Evolutionary conservation across 2,113 vertebrate genomes (phyloP).

Genomic region (Eleginops maclovinus): DNA sequence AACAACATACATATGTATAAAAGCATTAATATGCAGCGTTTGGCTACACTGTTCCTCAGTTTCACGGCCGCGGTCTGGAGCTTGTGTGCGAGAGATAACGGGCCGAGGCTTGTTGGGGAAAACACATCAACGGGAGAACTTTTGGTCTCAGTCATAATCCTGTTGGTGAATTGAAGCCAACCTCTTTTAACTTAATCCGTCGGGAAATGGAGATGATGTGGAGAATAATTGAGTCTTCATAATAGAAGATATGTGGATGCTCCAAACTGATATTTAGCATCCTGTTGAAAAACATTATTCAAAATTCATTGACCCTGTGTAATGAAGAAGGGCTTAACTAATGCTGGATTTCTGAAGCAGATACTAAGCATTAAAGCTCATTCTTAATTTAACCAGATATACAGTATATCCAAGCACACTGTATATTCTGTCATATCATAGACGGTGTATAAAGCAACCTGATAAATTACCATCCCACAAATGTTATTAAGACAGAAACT

Average conservation of each 20-base stretch:
- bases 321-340: background rate
- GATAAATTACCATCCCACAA: background rate
- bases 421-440: background rate
- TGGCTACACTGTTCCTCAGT: constrained; percentile 23
- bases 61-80: constrained; percentile 52
- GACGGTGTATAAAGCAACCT: background rate
- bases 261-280: constrained; percentile 7
- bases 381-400: background rate
- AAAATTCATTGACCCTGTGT: background rate
- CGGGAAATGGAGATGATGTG: constrained; percentile 29
- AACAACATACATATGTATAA: constrained; percentile 25
- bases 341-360: background rate
- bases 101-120: constrained; percentile 36
- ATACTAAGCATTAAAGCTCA: background rate
- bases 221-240: constrained; percentile 22
- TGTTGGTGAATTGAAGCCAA: constrained; percentile 53
- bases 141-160: constrained; percentile 57
- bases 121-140: constrained; percentile 54
- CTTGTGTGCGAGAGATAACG: constrained; percentile 66
- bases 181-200: constrained; percentile 41
- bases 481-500: background rate
- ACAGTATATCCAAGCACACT: background rate
- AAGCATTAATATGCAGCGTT: constrained; percentile 63
- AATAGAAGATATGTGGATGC: constrained; percentile 14
- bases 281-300: background rate